Percentiles rank a stretch among this genome's conserved stretches.
These are phyloP conservation scores for Cephonodes hylas DNA, from an alignment of 2,888 invertebrate genomes.

Conservation along the genomic window DNA sequence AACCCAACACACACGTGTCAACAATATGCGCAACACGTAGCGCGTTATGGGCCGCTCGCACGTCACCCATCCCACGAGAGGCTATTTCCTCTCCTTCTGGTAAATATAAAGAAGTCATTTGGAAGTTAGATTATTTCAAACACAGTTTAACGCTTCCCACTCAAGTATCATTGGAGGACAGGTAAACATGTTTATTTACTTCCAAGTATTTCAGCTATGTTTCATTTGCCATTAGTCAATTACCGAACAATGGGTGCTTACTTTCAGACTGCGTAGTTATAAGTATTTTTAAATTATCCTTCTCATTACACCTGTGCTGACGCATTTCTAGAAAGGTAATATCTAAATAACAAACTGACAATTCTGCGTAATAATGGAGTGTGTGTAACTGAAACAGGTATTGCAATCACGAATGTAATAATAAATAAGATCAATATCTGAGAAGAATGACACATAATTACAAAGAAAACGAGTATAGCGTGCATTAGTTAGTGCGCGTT, in stretches of 20 bases:
- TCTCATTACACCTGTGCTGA: not conserved
- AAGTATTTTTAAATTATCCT: not conserved
- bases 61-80: slow-evolving; percentile 8
- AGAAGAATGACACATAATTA: not conserved
- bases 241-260: not conserved
- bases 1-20: slow-evolving; percentile 2
- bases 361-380: not conserved
- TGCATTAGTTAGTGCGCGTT: slow-evolving; percentile 19
- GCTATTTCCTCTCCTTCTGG: slow-evolving; percentile 6
- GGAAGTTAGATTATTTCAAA: not conserved
- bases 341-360: not conserved
- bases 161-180: not conserved
- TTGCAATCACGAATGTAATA: not conserved
- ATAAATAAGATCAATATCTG: not conserved
- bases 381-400: not conserved
- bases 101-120: slow-evolving; percentile 2
- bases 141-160: not conserved
- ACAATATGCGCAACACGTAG: slow-evolving; percentile 8
- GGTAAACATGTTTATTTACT: not conserved
- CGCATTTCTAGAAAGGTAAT: not conserved
- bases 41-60: slow-evolving; percentile 3
- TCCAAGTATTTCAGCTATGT: not conserved
- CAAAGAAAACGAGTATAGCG: not conserved
- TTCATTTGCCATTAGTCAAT: not conserved
- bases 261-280: not conserved